Base-by-base conservation (phyloP, 2,888 invertebrate species). In the Drosophila yooni region DNA sequence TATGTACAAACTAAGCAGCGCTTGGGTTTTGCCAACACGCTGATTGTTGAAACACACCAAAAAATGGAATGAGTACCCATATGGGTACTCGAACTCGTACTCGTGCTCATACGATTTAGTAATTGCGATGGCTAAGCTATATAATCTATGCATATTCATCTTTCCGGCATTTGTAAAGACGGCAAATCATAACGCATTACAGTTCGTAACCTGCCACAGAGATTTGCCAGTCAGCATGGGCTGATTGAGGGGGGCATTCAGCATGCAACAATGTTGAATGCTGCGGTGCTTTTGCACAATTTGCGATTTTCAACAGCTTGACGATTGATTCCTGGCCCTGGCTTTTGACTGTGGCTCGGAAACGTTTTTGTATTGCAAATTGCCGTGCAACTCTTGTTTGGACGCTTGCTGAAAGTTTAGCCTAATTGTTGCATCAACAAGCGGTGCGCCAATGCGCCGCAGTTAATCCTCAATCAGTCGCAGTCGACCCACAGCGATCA, bases 221-320 rank as follows among this genome's bases (percentile, higher is more conserved):
- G 79, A 60, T 53, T 68, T 74, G 59, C 65, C 60, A 69, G 63
- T 68, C 69, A 68, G 62, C 38, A 15, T 65, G 13, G 18, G 48
- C 0, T n/a, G 33, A 8, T 31, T 34, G 34, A 4, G n/a, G 13
- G n/a, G 36, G 54, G 53, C 31, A 60, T 54, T 38, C 25, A 73
- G 73, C 56, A 69, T 64, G 56, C 69, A 75, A 65, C 6, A 25
- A 60, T 54, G 52, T 29, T 81, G 81, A 62, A 68, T 66, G 59
- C 67, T 79, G 75, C 81, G 66, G 76, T 79, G 76, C 64, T 67
- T 89, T 86, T 85, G 60, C 76, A 84, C 84, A 85, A 85, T 87
- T 89, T 87, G 68, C 73, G 63, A 89, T 88, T 88, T 88, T 88
- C 78, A 90, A 86, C 86, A 86, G 85, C 88, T 86, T 86, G 83